Evolutionary conservation across 2,113 vertebrate species (phyloP).

Genomic region (Butorides virescens): DNA sequence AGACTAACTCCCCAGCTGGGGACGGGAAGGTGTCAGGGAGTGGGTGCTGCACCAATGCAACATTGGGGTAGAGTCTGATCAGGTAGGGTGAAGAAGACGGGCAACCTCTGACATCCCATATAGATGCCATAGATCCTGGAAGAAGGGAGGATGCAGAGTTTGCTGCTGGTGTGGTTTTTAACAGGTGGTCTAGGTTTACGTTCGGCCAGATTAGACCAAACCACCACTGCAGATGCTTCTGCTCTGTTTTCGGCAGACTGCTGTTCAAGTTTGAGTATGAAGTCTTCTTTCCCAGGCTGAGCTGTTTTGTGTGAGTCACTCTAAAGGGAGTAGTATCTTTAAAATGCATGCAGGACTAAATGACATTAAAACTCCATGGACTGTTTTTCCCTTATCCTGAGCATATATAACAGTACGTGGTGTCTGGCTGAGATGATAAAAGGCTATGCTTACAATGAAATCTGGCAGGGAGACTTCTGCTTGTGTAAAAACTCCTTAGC

Average conservation of each 20-base stretch:
- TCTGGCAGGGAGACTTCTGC: background rate
- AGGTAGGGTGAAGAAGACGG: background rate
- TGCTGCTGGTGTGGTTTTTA: background rate
- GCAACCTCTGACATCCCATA: background rate
- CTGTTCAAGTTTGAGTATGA: background rate
- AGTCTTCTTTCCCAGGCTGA: background rate
- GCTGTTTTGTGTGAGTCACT: background rate
- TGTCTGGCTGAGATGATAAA: background rate
- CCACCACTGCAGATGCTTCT: background rate
- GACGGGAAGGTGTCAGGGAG: background rate
- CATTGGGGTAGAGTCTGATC: background rate
- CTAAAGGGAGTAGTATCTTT: background rate
- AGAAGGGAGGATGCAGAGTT: background rate
- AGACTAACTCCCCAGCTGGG: background rate
- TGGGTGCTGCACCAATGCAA: background rate
- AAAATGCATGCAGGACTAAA: background rate
- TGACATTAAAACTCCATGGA: background rate
- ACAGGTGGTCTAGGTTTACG: background rate
- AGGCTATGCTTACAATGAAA: background rate
- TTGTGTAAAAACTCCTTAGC: background rate
- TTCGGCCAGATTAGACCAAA: background rate
- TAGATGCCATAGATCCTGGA: background rate
- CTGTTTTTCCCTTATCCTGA: background rate
- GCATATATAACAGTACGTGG: background rate
- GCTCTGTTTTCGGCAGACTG: background rate